Base-by-base conservation (phyloP, 1,140 invertebrate species). In the Bombus waltoni region DNA sequence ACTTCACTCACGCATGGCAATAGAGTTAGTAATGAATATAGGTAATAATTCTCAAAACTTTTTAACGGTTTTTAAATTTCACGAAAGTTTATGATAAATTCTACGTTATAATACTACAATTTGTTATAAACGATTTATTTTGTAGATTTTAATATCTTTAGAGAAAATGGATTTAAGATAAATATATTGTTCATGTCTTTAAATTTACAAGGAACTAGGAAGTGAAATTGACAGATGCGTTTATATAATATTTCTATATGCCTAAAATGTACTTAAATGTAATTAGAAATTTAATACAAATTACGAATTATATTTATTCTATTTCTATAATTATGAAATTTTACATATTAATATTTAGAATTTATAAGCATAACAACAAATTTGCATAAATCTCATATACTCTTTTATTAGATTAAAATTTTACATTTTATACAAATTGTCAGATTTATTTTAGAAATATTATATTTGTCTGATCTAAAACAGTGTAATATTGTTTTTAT, bases 341-440 rank as follows among this genome's bases (percentile, higher is more conserved):
- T 71, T 71, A n/a, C 4, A 71, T 42, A 42, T 42, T n/a, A n/a
- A 42, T 72, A 72, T 42, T 18, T 72, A 18, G 6, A n/a, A 40
- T 8, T n/a, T 32, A 73, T 32, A 32, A 18, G n/a, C 13, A 32
- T 10, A 72, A 32, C 3, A 42, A 71, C 9, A 73, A 73, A 73
- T 73, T 73, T 71, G 1, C 15, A 4, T 42, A 15, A 42, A 72
- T 71, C 47, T 53, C 47, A 53, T 3, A n/a, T 18, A 42, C 28
- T 3, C 42, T 44, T 73, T 73, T 73, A 73, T 73, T 73, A 25
- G 13, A 53, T 75, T 15, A 47, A n/a, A 53, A 53, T 75, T 75
- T 3, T 75, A 75, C 44, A 80, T 80, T 32, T 35, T 40, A 22
- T 70, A 68, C 0, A 53, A 70, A 32, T n/a, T 79, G 2, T 0